Percentiles rank a stretch among this genome's conserved stretches.
Evolutionary conservation across 2,113 vertebrate genomes (phyloP).

Genomic region (Bubo scandiacus): DNA sequence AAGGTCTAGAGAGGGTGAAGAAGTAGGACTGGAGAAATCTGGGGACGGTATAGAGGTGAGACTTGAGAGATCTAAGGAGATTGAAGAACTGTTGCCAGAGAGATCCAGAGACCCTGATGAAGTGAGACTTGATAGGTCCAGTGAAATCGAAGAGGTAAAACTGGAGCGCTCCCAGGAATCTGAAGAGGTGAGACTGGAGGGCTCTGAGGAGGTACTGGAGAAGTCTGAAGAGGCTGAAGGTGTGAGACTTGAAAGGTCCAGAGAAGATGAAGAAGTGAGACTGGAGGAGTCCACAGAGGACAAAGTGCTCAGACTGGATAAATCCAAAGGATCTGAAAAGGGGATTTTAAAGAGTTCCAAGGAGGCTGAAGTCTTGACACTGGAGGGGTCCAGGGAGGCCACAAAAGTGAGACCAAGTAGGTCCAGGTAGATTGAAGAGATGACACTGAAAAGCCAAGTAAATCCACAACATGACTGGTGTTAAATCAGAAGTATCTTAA

Average conservation of each 20-base stretch:
- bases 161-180: conserved; percentile 63
- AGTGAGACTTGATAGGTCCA: conserved; percentile 56
- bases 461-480: background rate
- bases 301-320: conserved; percentile 59
- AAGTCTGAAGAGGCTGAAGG: conserved; percentile 45
- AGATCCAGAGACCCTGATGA: conserved; percentile 44
- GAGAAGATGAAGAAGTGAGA: conserved; percentile 44
- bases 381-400: conserved; percentile 64
- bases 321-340: conserved; percentile 61
- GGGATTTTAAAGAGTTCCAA: conserved; percentile 58
- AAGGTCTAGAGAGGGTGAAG: conserved; percentile 53
- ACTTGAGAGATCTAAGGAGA: conserved; percentile 58
- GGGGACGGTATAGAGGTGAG: conserved; percentile 5
- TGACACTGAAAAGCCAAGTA: conserved; percentile 42
- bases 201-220: conserved; percentile 52
- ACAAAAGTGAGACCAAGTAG: conserved; percentile 34
- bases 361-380: conserved; percentile 41
- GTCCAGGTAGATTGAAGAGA: conserved; percentile 17
- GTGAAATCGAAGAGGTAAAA: conserved; percentile 44
- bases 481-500: conserved; percentile 5
- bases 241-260: conserved; percentile 55
- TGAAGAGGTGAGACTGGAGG: conserved; percentile 59
- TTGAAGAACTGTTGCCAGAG: conserved; percentile 12
- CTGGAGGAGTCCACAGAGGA: conserved; percentile 60
- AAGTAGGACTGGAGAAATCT: conserved; percentile 45